These are phyloP conservation scores for Patagioenas fasciata DNA, from an alignment of 2,113 vertebrate genomes.

Conservation along the genomic window DNA sequence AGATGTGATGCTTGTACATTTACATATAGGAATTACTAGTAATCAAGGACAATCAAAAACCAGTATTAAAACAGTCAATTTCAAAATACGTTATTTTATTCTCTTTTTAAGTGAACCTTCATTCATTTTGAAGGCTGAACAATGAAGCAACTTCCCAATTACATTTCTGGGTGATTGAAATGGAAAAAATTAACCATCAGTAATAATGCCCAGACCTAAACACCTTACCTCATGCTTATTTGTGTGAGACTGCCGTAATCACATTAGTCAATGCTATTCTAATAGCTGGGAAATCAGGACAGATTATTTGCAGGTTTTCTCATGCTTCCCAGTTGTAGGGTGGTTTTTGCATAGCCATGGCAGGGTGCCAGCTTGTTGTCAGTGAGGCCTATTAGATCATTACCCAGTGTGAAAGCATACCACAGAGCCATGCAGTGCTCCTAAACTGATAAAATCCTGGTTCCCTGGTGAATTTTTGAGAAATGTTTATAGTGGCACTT, in stretches of 20 bases:
- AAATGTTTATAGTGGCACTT: slow-evolving; percentile 6
- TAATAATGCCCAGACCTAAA: not conserved
- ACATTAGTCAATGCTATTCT: not conserved
- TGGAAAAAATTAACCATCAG: not conserved
- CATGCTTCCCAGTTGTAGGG: not conserved
- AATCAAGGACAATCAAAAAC: not conserved
- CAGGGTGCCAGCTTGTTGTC: slow-evolving; percentile 6
- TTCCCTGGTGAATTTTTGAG: not conserved
- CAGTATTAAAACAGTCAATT: not conserved
- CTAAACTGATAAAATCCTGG: not conserved
- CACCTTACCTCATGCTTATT: not conserved
- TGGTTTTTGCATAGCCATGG: not conserved
- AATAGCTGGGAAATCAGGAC: not conserved
- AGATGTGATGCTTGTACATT: not conserved
- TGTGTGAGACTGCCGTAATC: not conserved
- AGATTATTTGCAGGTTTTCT: not conserved
- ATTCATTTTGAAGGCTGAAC: not conserved
- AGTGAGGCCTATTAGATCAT: slow-evolving; percentile 13
- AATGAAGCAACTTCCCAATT: not conserved
- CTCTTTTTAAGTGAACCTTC: not conserved
- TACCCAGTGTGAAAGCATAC: not conserved
- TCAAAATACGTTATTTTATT: not conserved
- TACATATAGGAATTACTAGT: not conserved
- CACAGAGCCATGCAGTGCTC: not conserved
- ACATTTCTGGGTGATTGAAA: not conserved